phyloP scores from a whole-genome alignment of 2,113 vertebrate genomes.

The Ovis aries region ARS-UI_Ramb_v3.0 NC_056055.1:170335001-170335500 shows the following conservation, averaged over 20 bases:
- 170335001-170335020: neutral
- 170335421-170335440: neutral
- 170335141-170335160: neutral
- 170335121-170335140: neutral
- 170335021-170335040: slow-evolving; percentile 21
- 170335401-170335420: neutral
- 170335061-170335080: neutral
- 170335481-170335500: neutral
- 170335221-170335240: neutral
- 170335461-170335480: neutral
- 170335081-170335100: neutral
- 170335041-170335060: neutral
- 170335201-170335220: neutral
- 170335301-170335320: neutral
- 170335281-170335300: neutral
- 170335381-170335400: neutral
- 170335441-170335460: neutral
- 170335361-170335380: neutral
- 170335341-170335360: neutral
- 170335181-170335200: neutral
- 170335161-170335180: neutral
- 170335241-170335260: neutral
- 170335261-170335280: neutral
- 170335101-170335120: neutral
- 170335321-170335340: neutral